phyloP scores from a whole-genome alignment of 2,797 vertebrate genomes.

The Carcharodon carcharias region DNA sequence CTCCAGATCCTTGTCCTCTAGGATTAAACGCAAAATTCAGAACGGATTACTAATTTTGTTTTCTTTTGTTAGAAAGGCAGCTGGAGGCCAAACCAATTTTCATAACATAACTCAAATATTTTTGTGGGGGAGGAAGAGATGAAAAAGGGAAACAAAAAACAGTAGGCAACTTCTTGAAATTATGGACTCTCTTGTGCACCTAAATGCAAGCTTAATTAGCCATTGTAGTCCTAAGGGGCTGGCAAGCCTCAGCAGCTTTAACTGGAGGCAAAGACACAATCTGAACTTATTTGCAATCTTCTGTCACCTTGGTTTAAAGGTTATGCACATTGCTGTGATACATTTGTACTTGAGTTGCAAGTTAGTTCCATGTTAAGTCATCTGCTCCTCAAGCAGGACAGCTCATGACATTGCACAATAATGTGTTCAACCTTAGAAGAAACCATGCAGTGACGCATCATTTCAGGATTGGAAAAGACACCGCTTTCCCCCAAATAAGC shows the following conservation, averaged over 20 bases:
- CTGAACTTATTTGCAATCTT: background rate
- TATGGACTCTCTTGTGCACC: background rate
- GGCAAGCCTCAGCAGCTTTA: background rate
- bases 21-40: background rate
- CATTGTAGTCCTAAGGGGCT: background rate
- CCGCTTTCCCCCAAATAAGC: background rate
- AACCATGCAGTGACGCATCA: background rate
- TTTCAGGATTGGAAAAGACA: background rate
- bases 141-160: background rate
- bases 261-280: background rate
- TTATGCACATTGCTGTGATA: background rate
- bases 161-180: background rate
- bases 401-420: background rate
- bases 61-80: background rate
- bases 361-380: background rate
- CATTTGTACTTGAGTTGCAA: background rate
- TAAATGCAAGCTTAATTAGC: background rate
- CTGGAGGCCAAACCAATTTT: background rate
- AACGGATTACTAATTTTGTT: background rate
- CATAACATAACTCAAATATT: background rate
- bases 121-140: background rate
- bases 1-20: background rate
- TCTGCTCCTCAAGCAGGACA: background rate
- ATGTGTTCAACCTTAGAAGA: background rate
- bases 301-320: background rate